These are phyloP conservation scores for Chinchilla lanigera DNA, from an alignment of 2,113 vertebrate genomes.

Conservation along the genomic window DNA sequence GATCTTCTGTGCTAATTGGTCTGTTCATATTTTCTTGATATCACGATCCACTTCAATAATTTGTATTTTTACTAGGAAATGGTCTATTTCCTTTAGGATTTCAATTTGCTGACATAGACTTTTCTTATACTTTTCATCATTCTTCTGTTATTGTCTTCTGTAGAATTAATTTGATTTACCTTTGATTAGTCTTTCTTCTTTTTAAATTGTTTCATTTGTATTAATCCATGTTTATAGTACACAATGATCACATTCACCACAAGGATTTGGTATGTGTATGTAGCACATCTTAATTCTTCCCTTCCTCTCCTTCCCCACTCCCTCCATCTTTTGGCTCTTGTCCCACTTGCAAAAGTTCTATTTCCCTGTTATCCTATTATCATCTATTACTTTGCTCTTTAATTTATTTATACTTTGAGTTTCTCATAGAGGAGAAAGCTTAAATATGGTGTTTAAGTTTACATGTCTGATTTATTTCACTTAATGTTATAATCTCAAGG, in stretches of 20 bases:
- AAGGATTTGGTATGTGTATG: not conserved
- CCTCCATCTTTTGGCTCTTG: not conserved
- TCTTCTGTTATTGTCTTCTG: not conserved
- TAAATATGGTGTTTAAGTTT: not conserved
- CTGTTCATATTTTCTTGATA: slow-evolving; percentile 1
- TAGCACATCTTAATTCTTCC: not conserved
- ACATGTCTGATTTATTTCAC: not conserved
- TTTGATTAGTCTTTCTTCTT: not conserved
- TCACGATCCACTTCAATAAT: slow-evolving; percentile 35
- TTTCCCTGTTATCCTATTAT: not conserved
- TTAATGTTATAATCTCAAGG: not conserved
- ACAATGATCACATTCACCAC: not conserved
- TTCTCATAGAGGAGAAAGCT: not conserved
- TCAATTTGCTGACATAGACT: not conserved
- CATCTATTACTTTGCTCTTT: not conserved
- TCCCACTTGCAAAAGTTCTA: not conserved
- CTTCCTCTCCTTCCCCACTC: not conserved
- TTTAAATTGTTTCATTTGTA: not conserved
- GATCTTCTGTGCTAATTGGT: not conserved
- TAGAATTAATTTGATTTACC: slow-evolving; percentile 12
- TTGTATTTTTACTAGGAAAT: slow-evolving; percentile 38
- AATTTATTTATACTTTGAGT: not conserved
- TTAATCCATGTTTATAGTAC: not conserved
- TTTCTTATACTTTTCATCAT: slow-evolving; percentile 25
- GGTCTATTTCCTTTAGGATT: slow-evolving; percentile 13